These are phyloP conservation scores for Carduelis carduelis DNA, from an alignment of 2,797 vertebrate genomes.

Conservation along the genomic window DNA sequence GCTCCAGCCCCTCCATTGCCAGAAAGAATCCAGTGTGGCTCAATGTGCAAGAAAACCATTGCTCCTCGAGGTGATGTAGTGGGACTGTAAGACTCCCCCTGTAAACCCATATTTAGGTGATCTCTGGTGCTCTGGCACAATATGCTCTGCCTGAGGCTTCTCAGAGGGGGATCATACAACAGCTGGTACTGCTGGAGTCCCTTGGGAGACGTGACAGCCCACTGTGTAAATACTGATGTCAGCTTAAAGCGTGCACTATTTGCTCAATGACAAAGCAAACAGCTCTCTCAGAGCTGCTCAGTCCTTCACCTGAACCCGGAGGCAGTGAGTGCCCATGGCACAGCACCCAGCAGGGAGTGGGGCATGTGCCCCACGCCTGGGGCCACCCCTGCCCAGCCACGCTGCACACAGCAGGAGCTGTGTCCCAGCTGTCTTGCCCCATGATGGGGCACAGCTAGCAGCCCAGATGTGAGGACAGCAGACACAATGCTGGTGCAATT, in stretches of 20 bases:
- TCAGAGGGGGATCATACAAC: background rate
- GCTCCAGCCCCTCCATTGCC: background rate
- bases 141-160: background rate
- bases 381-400: background rate
- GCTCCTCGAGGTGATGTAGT: background rate
- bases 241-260: fast-evolving
- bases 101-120: background rate
- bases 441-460: background rate
- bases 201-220: background rate
- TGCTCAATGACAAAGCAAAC: background rate
- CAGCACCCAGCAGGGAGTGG: fast-evolving
- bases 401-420: background rate
- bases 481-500: background rate
- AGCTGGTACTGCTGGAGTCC: background rate
- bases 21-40: background rate
- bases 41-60: fast-evolving
- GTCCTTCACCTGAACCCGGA: background rate
- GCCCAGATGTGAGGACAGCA: background rate
- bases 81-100: fast-evolving
- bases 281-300: background rate
- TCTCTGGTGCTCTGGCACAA: fast-evolving
- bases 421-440: background rate
- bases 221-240: background rate
- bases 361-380: background rate
- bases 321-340: fast-evolving